These are phyloP conservation scores for Agrilus cyanescens DNA, from an alignment of 2,888 invertebrate species.

Conservation along the genomic window DNA sequence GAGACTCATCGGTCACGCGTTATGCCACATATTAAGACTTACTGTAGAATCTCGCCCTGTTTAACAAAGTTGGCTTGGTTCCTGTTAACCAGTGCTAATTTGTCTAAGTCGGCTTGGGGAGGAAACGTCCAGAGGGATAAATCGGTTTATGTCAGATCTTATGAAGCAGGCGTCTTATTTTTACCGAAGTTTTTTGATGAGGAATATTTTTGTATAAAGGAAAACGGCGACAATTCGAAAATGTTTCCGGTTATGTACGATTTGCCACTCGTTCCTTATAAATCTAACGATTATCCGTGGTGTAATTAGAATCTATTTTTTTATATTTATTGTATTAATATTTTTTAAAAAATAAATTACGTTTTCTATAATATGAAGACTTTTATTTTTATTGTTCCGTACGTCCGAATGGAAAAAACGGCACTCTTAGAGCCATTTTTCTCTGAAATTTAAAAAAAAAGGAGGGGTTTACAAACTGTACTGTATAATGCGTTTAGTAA, in stretches of 20 bases:
- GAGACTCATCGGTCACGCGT: conserved; percentile 59
- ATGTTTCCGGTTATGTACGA: conserved; percentile 68
- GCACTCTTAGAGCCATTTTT: too few relatives aligned
- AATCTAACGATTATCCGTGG: conserved; percentile 53
- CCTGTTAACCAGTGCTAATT: conserved; percentile 82
- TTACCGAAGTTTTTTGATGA: conserved; percentile 73
- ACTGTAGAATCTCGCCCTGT: conserved; percentile 64
- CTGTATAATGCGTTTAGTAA: too few relatives aligned
- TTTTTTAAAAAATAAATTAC: not conserved
- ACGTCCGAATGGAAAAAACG: too few relatives aligned
- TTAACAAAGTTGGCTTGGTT: conserved; percentile 64
- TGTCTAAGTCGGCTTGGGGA: conserved; percentile 98
- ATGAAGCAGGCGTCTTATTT: conserved; percentile 85
- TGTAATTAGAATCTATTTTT: conserved; percentile 24
- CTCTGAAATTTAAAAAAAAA: too few relatives aligned
- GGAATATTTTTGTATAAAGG: conserved; percentile 30
- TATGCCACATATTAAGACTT: conserved; percentile 93
- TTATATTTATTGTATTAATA: not conserved
- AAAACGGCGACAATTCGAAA: conserved; percentile 21
- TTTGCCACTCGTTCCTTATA: conserved; percentile 64
- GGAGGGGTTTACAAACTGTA: too few relatives aligned
- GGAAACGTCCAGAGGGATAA: conserved; percentile 48
- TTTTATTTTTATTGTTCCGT: not conserved
- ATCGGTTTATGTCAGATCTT: conserved; percentile 63
- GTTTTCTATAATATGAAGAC: not conserved